Percentiles rank a stretch among this genome's conserved stretches.
These are phyloP conservation scores for Malthinus flaveolus DNA, from an alignment of 2,888 invertebrate species.

Conservation along the genomic window DNA sequence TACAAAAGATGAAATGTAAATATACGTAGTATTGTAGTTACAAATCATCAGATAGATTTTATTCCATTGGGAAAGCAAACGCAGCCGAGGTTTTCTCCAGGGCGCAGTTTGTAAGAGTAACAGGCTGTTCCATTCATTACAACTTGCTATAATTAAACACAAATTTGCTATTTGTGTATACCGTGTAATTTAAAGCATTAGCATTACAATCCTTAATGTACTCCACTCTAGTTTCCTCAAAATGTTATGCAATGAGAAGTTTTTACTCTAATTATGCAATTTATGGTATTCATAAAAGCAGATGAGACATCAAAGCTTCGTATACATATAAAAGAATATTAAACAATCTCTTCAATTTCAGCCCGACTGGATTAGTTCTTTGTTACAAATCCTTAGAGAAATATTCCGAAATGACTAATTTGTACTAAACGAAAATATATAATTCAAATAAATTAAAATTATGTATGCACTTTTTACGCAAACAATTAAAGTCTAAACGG, in stretches of 20 bases:
- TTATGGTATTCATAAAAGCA: too few species aligned
- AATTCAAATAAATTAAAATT: too few species aligned
- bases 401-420: too few species aligned
- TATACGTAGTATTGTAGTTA: not conserved
- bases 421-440: too few species aligned
- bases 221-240: conserved; percentile 11
- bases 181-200: conserved; percentile 23
- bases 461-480: too few species aligned
- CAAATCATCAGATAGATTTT: conserved; percentile 22
- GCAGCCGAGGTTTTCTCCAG: conserved; percentile 16
- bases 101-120: conserved; percentile 25
- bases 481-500: too few species aligned
- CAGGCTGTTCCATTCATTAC: conserved; percentile 28
- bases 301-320: too few species aligned
- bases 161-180: conserved; percentile 26
- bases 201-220: conserved; percentile 16
- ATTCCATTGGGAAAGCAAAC: conserved; percentile 11
- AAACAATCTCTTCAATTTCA: too few species aligned
- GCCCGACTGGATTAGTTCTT: too few species aligned
- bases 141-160: conserved; percentile 27
- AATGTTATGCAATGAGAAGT: not conserved
- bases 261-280: too few species aligned
- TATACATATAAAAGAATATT: too few species aligned
- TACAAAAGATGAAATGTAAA: not conserved
- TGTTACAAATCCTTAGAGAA: too few species aligned